Evolutionary conservation across 37 sponge, comb jelly and placozoan species (phyloP), one percentile per base, ranked within the genome.

Genomic region (Cliona cf. orientalis): DNA sequence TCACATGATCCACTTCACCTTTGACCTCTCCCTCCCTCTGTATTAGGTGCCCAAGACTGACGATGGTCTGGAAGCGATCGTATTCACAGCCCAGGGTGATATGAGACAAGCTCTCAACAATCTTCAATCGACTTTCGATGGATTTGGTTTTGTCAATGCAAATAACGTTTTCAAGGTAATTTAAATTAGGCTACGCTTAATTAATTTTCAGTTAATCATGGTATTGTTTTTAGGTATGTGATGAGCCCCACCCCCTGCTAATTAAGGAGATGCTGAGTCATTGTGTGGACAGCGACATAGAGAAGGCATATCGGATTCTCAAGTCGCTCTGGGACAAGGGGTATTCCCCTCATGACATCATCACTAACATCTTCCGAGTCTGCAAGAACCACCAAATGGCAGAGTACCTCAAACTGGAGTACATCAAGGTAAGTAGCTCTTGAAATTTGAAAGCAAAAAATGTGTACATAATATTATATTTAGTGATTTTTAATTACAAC

Each of bases 11-110:
- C n/a, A n/a, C n/a, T n/a, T 43, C 72, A 14, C 22, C 46, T 68
- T 2, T 9, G 3, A 7, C 7, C 40, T 32, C 26, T 31, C 5
- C 3, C 1, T 1, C 23, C 17, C 53, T 72, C n/a, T 59, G 60
- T 25, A 14, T 29, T 40, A 95, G 95, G 87, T 94, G 5, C 42
- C 75, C 17, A 83, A 75, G 31, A 87, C 91, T 68, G 97, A 98
- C 71, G 99, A 96, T 68, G 99, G 99, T 19, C 46, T 98, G 39
- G 99, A 98, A 72, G 99, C 99, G 0, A 55, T 96, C 1, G 84
- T 98, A 17, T 98, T 98, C 86, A 98, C 99, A 34, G 96, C 99
- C 33, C 97, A 98, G 66, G 99, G 99, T 21, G 99, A 98, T 82
- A 98, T 98, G 99, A 81, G 99, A 80, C 99, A 98, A 81, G 96